Evolutionary conservation across 2,888 invertebrate species (phyloP).

Genomic region (Drosophila niveifrons): DNA sequence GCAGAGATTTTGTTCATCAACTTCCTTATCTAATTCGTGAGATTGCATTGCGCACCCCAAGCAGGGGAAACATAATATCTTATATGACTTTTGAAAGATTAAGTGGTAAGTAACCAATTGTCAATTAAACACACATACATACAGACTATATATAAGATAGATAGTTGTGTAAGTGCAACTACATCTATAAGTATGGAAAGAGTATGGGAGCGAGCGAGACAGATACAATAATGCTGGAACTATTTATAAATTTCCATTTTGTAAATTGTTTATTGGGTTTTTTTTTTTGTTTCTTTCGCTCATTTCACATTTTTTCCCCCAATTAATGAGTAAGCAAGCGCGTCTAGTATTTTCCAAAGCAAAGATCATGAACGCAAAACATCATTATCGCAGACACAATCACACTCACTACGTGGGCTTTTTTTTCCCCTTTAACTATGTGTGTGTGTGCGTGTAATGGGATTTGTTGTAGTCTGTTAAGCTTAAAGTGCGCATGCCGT

Average conservation of each 20-base stretch:
- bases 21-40: conserved; percentile 77
- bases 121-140: neutral
- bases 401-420: conserved; percentile 31
- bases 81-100: conserved; percentile 98
- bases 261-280: neutral
- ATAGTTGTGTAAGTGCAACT: conserved; percentile 33
- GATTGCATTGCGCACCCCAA: conserved; percentile 83
- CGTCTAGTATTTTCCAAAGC: conserved; percentile 31
- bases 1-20: conserved; percentile 36
- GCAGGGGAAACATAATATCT: conserved; percentile 87
- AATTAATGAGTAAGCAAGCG: conserved; percentile 20
- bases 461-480: conserved; percentile 41
- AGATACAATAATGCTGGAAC: conserved; percentile 19
- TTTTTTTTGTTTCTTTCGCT: conserved; percentile 2
- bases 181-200: conserved; percentile 14
- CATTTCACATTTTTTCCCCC: conserved; percentile 1
- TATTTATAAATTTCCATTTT: conserved; percentile 31
- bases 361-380: conserved; percentile 41
- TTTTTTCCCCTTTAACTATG: conserved; percentile 19
- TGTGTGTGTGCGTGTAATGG: conserved; percentile 16
- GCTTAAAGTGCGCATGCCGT: conserved; percentile 51
- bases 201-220: neutral
- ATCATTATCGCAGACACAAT: conserved; percentile 25
- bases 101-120: conserved; percentile 89
- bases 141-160: neutral